Conservation (phyloP, 2,888 invertebrate species). For the Nomada lathburiana region DNA sequence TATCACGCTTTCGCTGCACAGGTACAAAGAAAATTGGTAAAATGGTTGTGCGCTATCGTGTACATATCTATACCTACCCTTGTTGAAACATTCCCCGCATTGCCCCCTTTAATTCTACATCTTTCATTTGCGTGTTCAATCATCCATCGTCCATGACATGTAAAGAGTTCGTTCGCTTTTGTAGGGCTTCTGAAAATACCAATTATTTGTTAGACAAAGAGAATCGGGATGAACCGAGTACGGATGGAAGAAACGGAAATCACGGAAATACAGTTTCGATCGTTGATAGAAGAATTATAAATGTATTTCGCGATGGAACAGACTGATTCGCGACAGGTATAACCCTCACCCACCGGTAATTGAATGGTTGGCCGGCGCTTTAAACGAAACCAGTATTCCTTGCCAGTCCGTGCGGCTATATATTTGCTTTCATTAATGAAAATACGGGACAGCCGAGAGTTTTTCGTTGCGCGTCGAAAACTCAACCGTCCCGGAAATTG, state of each 20-base stretch:
- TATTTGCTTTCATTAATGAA: conserved; percentile 54
- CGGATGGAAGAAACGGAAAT: background rate
- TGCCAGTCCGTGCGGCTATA: conserved; percentile 17
- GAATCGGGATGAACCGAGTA: background rate
- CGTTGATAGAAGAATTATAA: conserved; percentile 55
- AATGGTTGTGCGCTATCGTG: no score
- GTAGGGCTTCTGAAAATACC: background rate
- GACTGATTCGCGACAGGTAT: conserved; percentile 33
- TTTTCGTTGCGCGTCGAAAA: conserved; percentile 10
- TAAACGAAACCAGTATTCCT: conserved; percentile 39
- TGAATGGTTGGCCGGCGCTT: conserved; percentile 42
- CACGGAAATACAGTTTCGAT: conserved; percentile 36
- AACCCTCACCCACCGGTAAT: conserved; percentile 43
- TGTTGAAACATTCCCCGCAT: background rate
- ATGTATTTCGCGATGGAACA: conserved; percentile 44
- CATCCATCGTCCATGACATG: background rate
- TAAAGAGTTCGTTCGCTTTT: background rate
- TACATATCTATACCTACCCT: no score
- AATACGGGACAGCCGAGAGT: conserved; percentile 2
- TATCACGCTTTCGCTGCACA: no score
- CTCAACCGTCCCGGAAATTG: conserved; percentile 15
- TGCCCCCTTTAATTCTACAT: background rate
- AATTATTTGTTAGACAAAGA: background rate
- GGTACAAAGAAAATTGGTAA: no score
- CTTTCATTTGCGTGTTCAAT: background rate